A percentile compares a stretch with the other conserved stretches of the same genome.
phyloP scores from a whole-genome alignment of 2,797 vertebrate species.

The Cetoscarus ocellatus region DNA sequence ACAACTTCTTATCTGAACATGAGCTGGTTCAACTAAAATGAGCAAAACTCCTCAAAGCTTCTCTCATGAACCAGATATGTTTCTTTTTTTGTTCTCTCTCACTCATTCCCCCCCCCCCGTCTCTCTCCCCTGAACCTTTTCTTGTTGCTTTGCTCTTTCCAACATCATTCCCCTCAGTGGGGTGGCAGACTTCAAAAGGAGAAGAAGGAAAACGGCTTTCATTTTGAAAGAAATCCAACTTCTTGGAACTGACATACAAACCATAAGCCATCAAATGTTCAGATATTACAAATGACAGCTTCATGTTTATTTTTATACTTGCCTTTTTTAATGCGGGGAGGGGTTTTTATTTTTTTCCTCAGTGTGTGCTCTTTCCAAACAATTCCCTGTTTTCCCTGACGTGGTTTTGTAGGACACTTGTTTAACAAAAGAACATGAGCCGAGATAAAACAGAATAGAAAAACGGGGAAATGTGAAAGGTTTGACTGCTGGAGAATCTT shows the following conservation, averaged over 20 bases:
- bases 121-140: slow-evolving; percentile 33
- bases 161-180: slow-evolving; percentile 36
- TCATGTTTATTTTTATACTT: slow-evolving; percentile 38
- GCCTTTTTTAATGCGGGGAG: slow-evolving; percentile 17
- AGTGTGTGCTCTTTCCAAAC: background rate
- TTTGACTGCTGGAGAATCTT: no score
- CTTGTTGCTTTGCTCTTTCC: slow-evolving; percentile 34
- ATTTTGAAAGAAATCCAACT: slow-evolving; percentile 40
- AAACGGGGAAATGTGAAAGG: no score
- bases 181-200: slow-evolving; percentile 25
- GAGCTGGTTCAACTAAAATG: slow-evolving; percentile 43
- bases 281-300: slow-evolving; percentile 33
- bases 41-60: slow-evolving; percentile 32
- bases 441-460: background rate
- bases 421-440: no score
- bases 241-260: slow-evolving; percentile 41
- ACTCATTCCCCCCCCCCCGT: background rate
- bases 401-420: no score
- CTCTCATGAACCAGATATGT: slow-evolving; percentile 30
- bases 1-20: slow-evolving; percentile 43
- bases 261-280: slow-evolving; percentile 39
- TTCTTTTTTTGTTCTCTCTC: slow-evolving; percentile 11
- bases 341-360: background rate
- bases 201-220: slow-evolving; percentile 9
- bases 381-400: background rate